Evolutionary conservation across 2,113 vertebrate genomes (phyloP).

Genomic region (Rhombomys opimus): DNA sequence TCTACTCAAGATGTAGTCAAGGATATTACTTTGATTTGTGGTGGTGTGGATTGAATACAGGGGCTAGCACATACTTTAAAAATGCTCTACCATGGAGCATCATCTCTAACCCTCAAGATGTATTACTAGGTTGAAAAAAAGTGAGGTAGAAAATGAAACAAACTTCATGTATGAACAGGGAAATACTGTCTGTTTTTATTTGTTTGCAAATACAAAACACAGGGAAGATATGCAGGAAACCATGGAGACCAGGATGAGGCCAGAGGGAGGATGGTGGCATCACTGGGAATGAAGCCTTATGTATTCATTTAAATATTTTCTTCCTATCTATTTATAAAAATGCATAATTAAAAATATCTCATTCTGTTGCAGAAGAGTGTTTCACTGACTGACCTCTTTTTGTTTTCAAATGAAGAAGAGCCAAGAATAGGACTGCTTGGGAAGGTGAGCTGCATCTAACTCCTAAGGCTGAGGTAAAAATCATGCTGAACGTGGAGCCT

Average conservation of each 20-base stretch:
- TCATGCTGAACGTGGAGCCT: not conserved
- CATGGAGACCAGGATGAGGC: not conserved
- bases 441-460: not conserved
- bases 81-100: not conserved
- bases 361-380: constrained; percentile 60
- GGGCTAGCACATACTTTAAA: not conserved
- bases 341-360: not conserved
- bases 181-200: not conserved
- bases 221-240: not conserved
- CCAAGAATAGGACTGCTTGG: constrained; percentile 20
- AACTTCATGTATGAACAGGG: constrained; percentile 24
- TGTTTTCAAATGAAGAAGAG: constrained; percentile 51
- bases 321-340: constrained; percentile 45
- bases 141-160: not conserved
- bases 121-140: not conserved
- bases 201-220: constrained; percentile 18
- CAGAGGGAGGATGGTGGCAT: not conserved
- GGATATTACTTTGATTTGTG: not conserved
- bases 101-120: not conserved
- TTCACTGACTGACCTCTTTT: constrained; percentile 29
- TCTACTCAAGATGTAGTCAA: not conserved
- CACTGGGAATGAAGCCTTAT: not conserved
- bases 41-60: not conserved
- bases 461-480: constrained; percentile 4
- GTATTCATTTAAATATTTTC: not conserved